Evolutionary conservation across 1,140 invertebrate genomes (phyloP).

Genomic region (Linepithema humile): DNA sequence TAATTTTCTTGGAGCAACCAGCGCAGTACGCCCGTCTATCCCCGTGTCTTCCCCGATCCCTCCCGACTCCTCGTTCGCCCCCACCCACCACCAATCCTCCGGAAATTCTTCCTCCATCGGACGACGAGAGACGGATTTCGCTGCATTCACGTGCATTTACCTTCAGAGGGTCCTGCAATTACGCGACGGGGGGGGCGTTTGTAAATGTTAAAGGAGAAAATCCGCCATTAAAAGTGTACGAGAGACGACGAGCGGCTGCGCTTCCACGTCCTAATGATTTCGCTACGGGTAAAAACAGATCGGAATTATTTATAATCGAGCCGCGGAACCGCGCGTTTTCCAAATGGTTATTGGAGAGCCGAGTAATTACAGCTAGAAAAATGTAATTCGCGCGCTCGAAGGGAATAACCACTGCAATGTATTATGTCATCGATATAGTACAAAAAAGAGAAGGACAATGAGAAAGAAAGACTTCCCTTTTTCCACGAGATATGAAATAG

Average conservation of each 20-base stretch:
- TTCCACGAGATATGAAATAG: neutral
- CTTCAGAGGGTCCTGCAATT: constrained; percentile 65
- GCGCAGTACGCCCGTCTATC: constrained; percentile 56
- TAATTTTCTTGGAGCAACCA: constrained; percentile 83
- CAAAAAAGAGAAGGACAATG: neutral
- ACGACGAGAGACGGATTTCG: constrained; percentile 67
- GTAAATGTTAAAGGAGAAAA: constrained; percentile 70
- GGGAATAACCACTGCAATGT: neutral
- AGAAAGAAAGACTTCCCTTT: neutral
- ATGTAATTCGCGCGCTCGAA: constrained; percentile 23
- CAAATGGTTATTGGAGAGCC: neutral
- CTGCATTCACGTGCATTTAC: constrained; percentile 73
- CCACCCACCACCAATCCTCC: constrained; percentile 10
- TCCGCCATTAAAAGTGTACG: constrained; percentile 67
- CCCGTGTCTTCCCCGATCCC: constrained; percentile 30
- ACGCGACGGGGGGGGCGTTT: constrained; percentile 59
- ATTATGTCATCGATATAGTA: neutral
- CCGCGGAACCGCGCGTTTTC: neutral
- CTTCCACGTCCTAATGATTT: constrained; percentile 43
- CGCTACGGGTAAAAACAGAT: constrained; percentile 38
- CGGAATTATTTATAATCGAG: constrained; percentile 53
- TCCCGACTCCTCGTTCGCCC: neutral
- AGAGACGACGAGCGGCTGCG: constrained; percentile 58
- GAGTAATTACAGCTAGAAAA: constrained; percentile 26
- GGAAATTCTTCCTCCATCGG: constrained; percentile 65